Conservation (phyloP, 2,113 vertebrate genomes). For the Crotalus viridis region DNA sequence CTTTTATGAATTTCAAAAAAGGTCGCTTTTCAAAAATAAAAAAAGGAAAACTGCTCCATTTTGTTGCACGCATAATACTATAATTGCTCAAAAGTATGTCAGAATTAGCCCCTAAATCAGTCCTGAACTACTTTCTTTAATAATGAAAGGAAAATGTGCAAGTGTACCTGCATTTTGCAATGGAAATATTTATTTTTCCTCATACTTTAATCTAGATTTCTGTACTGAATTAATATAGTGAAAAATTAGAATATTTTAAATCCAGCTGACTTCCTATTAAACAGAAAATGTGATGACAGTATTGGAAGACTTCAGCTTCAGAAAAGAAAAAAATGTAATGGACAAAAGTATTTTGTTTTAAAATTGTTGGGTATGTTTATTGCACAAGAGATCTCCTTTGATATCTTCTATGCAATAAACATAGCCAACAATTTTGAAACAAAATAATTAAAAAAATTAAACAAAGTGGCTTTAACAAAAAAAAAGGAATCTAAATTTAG, state of each 20-base stretch:
- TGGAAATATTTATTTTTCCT: slow-evolving; percentile 54
- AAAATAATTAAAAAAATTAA: background rate
- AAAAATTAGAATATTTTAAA: background rate
- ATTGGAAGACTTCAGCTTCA: slow-evolving; percentile 28
- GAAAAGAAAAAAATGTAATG: background rate
- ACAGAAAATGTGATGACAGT: slow-evolving; percentile 28
- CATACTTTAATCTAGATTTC: slow-evolving; percentile 33
- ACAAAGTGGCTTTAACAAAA: background rate
- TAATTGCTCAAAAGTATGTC: slow-evolving; percentile 19
- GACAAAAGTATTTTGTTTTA: background rate
- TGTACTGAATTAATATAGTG: slow-evolving; percentile 44
- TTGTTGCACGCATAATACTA: background rate
- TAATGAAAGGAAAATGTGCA: slow-evolving; percentile 15
- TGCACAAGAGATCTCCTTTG: background rate
- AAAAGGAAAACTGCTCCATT: slow-evolving; percentile 15
- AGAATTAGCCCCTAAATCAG: slow-evolving; percentile 36
- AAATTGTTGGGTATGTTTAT: background rate
- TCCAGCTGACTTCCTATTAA: slow-evolving; percentile 33
- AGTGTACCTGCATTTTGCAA: slow-evolving; percentile 24
- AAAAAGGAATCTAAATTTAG: background rate
- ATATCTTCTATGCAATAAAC: background rate
- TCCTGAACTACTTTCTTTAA: slow-evolving; percentile 22
- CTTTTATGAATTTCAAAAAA: slow-evolving; percentile 34
- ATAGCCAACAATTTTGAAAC: background rate
- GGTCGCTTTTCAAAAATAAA: background rate